These are phyloP conservation scores for Sphecodes monilicornis DNA, from an alignment of 2,888 invertebrate genomes.

Conservation along the genomic window DNA sequence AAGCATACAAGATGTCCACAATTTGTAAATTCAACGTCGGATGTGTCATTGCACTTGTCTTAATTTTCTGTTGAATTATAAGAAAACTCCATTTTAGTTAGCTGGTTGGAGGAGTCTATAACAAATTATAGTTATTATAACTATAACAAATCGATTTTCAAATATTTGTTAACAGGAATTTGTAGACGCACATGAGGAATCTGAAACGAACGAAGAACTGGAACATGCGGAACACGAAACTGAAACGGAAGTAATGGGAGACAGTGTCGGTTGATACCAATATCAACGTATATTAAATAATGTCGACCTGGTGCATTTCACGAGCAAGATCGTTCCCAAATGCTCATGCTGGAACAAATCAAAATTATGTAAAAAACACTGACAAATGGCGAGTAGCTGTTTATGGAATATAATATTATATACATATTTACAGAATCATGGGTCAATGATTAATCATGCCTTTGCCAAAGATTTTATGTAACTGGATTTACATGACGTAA, in stretches of 20 bases:
- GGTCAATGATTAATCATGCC: constrained; percentile 75
- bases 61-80: too few species aligned
- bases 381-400: constrained; percentile 76
- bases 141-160: too few species aligned
- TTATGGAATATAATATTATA: constrained; percentile 75
- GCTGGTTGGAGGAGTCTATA: too few species aligned
- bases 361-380: constrained; percentile 73
- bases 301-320: constrained; percentile 77
- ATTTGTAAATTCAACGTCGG: too few species aligned
- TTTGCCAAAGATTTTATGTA: constrained; percentile 81
- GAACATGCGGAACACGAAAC: constrained; percentile 71
- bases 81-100: too few species aligned
- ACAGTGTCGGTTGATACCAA: constrained; percentile 80
- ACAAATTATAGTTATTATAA: too few species aligned
- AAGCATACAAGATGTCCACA: background rate
- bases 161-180: constrained; percentile 78
- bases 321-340: constrained; percentile 65
- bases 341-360: constrained; percentile 76
- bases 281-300: constrained; percentile 47
- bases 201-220: constrained; percentile 71
- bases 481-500: constrained; percentile 69
- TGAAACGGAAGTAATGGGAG: constrained; percentile 81
- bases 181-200: constrained; percentile 81
- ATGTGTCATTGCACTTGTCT: too few species aligned
- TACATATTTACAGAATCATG: constrained; percentile 73